These are phyloP conservation scores for Cochlearius cochlearius DNA, from an alignment of 2,113 vertebrate genomes.

Conservation along the genomic window DNA sequence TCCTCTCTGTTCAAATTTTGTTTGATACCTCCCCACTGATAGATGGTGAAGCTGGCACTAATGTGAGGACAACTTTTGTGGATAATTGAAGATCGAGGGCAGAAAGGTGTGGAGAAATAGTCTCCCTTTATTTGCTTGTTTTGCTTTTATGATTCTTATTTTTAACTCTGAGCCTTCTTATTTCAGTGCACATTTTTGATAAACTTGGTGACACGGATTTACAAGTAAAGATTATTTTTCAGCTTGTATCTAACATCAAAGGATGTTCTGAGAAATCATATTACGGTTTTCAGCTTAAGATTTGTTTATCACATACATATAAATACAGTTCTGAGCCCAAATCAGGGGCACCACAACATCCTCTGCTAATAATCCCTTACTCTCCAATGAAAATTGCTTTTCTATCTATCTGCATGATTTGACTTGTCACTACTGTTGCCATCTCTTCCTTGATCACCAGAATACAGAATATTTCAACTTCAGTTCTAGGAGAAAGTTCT, in stretches of 20 bases:
- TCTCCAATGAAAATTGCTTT: constrained; percentile 25
- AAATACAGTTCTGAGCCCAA: neutral
- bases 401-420: constrained; percentile 35
- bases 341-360: constrained; percentile 1
- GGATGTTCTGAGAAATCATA: constrained; percentile 46
- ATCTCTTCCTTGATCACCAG: constrained; percentile 24
- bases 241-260: constrained; percentile 60
- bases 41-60: neutral
- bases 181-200: constrained; percentile 10
- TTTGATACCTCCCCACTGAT: neutral
- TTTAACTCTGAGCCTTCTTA: constrained; percentile 10
- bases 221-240: constrained; percentile 59
- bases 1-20: neutral
- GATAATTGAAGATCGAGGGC: neutral
- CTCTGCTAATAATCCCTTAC: constrained; percentile 42
- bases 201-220: constrained; percentile 39
- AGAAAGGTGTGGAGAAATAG: neutral
- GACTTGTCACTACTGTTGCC: neutral
- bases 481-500: neutral
- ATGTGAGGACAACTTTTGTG: neutral
- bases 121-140: neutral
- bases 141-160: neutral
- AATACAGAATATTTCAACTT: constrained; percentile 10
- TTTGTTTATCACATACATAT: constrained; percentile 55
- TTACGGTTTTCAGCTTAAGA: constrained; percentile 28